A percentile compares a stretch with the other conserved stretches of the same genome.
Evolutionary conservation across 2,797 vertebrate genomes (phyloP).

Genomic region (Phalanger gymnotis): DNA sequence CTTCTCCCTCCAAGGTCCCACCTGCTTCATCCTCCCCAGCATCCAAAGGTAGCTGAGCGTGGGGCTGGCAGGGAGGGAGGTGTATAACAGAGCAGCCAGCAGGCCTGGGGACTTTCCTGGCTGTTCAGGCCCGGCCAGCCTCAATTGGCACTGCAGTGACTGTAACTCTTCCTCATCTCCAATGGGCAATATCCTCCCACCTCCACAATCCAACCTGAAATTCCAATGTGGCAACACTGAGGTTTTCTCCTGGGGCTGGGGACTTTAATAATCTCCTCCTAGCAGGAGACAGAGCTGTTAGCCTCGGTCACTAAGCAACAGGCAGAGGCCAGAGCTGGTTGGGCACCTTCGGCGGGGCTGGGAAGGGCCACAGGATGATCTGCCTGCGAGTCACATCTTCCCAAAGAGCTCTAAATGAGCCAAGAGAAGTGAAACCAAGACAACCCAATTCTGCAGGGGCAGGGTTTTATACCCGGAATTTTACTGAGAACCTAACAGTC

Average conservation of each 20-base stretch:
- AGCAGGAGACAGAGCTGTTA: constrained; percentile 43
- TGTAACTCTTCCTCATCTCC: no score
- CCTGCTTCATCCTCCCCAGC: background rate
- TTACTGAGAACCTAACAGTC: background rate
- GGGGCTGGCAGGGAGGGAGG: background rate
- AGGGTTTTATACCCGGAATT: background rate
- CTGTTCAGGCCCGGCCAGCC: background rate
- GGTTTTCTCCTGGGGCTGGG: constrained; percentile 50
- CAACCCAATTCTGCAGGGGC: background rate
- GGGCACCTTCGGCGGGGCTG: constrained; percentile 43
- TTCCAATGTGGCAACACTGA: background rate
- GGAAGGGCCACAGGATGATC: background rate
- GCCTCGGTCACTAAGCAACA: constrained; percentile 67
- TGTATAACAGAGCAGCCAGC: background rate
- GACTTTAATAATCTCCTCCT: constrained; percentile 48
- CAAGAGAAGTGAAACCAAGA: background rate
- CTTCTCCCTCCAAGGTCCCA: background rate
- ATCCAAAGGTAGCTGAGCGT: background rate
- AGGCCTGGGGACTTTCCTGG: background rate
- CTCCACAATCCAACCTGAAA: background rate
- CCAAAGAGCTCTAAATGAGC: background rate
- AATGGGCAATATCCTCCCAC: constrained; percentile 37
- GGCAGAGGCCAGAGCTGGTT: constrained; percentile 48
- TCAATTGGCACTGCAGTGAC: no score
- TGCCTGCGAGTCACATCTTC: background rate